Evolutionary conservation across 2,888 invertebrate genomes (phyloP), one percentile per base, ranked within the genome.

Genomic region (Pseudococcus jackbeardsleyi): DNA sequence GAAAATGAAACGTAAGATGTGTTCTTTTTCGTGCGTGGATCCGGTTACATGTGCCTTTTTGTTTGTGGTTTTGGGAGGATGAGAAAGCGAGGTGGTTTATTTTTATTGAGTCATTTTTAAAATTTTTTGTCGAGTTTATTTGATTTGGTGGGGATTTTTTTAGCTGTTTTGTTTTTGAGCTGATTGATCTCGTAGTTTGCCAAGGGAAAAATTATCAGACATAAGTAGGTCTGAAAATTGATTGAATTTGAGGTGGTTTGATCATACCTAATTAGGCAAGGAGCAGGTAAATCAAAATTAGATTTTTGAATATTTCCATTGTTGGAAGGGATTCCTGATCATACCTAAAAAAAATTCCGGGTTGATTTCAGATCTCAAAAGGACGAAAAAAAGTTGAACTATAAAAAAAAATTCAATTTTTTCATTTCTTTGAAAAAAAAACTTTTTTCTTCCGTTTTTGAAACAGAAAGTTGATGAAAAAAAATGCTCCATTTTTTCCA

Each of bases 31-130:
- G 72, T 72, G 59, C 12, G 15, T 5, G 79, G 15, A 42, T 79
- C 79, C 79, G 79, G 42, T 79, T 79, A 79, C 79, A 79, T 79
- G 79, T 42, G n/a, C 42, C 42, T 79, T 33, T 39, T 59, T 59
- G 7, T n/a, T 59, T 59, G 59, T n/a, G 59, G 59, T 59, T 59
- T 59, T 59, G n/a, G 26, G 1, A 15, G 59, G 59, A n/a, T n/a
- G n/a, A 59, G 59, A 59, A n/a, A n/a, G 59, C 7, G 3, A n/a
- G n/a, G n/a, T 59, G 59, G 59, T 17, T n/a, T 5, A n/a, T n/a
- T 54, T 1, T 6, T 4, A 15, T 59, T 59, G n/a, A n/a, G n/a
- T n/a, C 59, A 6, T 5, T 17, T n/a, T n/a, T n/a, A 5, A 15
- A 0, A n/a, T n/a, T n/a, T 59, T 15, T 4, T 50, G 1, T 50